These are phyloP conservation scores for Lepidurus couesii DNA, from an alignment of 1,140 invertebrate species.

Conservation along the genomic window DNA sequence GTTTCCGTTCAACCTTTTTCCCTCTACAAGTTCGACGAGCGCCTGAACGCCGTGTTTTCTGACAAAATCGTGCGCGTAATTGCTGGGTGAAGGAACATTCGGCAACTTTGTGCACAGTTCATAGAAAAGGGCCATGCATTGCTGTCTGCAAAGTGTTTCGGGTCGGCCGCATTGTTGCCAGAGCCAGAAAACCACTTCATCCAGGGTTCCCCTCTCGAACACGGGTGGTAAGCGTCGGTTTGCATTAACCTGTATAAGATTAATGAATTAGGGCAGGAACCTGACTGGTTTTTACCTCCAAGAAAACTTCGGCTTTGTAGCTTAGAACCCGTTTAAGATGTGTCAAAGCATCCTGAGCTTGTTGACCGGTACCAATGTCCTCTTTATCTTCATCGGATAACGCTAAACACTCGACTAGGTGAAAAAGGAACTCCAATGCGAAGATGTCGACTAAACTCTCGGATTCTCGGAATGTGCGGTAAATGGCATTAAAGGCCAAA, in stretches of 20 bases:
- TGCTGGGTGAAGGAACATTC: not conserved
- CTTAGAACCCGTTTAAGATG: conserved; percentile 25
- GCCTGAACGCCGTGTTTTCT: not conserved
- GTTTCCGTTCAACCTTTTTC: not conserved
- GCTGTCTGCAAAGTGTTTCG: conserved; percentile 11
- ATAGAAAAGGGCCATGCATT: conserved; percentile 17
- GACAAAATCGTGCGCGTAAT: not conserved
- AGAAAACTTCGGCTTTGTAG: not conserved
- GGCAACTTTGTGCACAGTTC: not conserved
- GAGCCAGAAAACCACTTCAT: conserved; percentile 23
- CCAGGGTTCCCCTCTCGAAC: conserved; percentile 24
- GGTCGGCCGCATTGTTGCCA: not conserved
- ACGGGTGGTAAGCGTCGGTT: conserved; percentile 18
- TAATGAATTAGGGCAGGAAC: not conserved
- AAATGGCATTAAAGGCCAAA: conserved; percentile 25
- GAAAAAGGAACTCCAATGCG: conserved; percentile 28
- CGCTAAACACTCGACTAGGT: conserved; percentile 26
- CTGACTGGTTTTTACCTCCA: not conserved
- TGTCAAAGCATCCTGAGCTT: conserved; percentile 17
- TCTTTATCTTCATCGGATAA: conserved; percentile 23
- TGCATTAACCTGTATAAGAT: not conserved
- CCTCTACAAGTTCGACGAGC: not conserved
- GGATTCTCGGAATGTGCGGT: conserved; percentile 29
- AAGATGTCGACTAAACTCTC: conserved; percentile 20
- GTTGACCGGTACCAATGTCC: not conserved